These are phyloP conservation scores for Cyanistes caeruleus DNA, from an alignment of 2,113 vertebrate genomes.

Conservation along the genomic window DNA sequence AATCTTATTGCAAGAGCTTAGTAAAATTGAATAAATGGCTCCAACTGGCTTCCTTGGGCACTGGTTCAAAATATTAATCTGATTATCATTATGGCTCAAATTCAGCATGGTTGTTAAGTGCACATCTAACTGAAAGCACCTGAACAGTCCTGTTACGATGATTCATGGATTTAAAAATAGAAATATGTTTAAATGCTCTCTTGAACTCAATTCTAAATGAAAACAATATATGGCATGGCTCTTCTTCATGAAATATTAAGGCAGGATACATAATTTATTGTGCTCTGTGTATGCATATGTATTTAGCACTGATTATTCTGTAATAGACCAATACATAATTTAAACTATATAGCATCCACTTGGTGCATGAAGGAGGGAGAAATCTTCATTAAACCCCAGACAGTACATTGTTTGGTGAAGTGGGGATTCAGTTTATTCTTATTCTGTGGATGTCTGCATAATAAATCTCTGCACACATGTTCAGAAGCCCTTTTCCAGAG, in stretches of 20 bases:
- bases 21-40: not conserved
- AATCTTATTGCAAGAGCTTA: not conserved
- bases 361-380: too few relatives aligned
- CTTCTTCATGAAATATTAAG: slow-evolving; percentile 18
- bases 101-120: slow-evolving; percentile 12
- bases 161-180: slow-evolving; percentile 27
- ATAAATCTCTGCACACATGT: too few relatives aligned
- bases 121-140: not conserved
- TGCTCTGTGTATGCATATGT: not conserved
- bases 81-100: slow-evolving; percentile 9
- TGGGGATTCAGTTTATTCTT: too few relatives aligned
- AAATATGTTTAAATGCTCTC: not conserved
- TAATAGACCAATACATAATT: slow-evolving; percentile 16
- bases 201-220: not conserved
- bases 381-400: too few relatives aligned
- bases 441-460: too few relatives aligned
- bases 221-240: not conserved
- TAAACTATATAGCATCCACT: not conserved
- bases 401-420: too few relatives aligned
- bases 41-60: not conserved
- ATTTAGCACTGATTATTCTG: slow-evolving; percentile 12
- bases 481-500: too few relatives aligned
- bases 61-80: slow-evolving; percentile 25
- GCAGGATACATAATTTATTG: slow-evolving; percentile 21
- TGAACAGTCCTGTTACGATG: not conserved